Conservation (phyloP, 2,888 invertebrate genomes). For the Cantharis flavilabris region DNA sequence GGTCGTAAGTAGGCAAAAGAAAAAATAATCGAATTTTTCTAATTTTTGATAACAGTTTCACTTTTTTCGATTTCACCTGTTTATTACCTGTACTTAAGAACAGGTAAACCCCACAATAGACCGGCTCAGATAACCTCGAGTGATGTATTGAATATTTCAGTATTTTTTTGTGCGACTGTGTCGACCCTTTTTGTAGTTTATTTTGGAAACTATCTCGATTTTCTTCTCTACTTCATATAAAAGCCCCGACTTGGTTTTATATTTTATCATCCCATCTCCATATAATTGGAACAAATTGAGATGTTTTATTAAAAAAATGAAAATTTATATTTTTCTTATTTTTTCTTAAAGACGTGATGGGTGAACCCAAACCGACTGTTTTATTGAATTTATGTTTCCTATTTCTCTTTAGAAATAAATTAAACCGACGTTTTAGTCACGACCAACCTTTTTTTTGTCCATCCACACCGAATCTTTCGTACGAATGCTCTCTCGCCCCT, state of each 20-base stretch:
- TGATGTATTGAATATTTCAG: not conserved
- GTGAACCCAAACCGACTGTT: not conserved
- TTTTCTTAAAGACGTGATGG: not conserved
- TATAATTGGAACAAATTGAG: not conserved
- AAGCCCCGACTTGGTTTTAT: not conserved
- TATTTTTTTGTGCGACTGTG: not conserved
- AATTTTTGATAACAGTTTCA: not conserved
- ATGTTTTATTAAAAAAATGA: not conserved
- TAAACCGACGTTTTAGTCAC: conserved; percentile 13
- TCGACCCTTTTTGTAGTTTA: not conserved
- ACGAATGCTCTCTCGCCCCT: not conserved
- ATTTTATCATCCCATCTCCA: not conserved
- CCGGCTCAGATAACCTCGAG: not conserved
- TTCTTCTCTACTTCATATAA: not conserved
- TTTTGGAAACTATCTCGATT: not conserved
- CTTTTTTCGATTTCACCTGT: conserved; percentile 4
- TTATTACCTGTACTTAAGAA: conserved; percentile 2
- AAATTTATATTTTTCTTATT: not conserved
- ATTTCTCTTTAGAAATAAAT: conserved; percentile 2
- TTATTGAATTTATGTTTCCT: not conserved
- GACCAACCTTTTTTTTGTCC: conserved; percentile 11
- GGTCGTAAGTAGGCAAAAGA: conserved; percentile 3
- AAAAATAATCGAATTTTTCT: not conserved
- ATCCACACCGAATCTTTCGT: not conserved
- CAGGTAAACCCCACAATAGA: not conserved